Evolutionary conservation across 2,888 invertebrate species (phyloP), one percentile per base, ranked within the genome.

Genomic region (Dryadula phaetusa): DNA sequence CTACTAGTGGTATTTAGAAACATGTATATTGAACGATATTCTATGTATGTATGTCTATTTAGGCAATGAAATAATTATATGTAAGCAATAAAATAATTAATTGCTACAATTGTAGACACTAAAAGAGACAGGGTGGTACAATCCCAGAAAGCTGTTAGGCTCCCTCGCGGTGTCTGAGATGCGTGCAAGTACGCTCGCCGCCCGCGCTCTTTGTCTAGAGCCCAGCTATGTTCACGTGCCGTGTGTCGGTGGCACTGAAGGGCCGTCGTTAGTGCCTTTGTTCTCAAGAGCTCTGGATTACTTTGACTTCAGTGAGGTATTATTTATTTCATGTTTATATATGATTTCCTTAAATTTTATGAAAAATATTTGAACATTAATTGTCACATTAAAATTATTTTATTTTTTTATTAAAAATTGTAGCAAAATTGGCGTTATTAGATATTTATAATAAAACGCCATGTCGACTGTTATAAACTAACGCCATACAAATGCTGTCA

Each of bases 161-260:
- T 92, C 92, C 1, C 56, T 92, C 42, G 91, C 92, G 0, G 89
- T 90, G 7, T 88, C 85, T 0, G 92, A 92, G 75, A 90, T 91
- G 92, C 82, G 92, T 4, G 90, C 92, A 12, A 92, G 89, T 69
- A 90, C 90, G 0, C 74, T 92, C 1, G 91, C 91, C 0, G 91
- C 92, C 3, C 81, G 85, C 0, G 88, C 87, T 0, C 80, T 92
- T 2, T 80, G 84, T 60, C 81, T 92, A 2, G 92, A 92, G 64
- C 92, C 92, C 0, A 74, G 82, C 18, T 88, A 86, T 72, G 87
- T 88, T 1, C 81, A 88, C 49, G 90, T 92, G 8, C 92, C 92
- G 0, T 90, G 90, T 73, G 86, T 92, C 1, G 90, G 90, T 0
- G 92, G 92, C 56, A 87, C 90, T 6, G 92, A 92, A 66, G 92